Evolutionary conservation across 2,113 vertebrate genomes (phyloP), one percentile per base, ranked within the genome.

Genomic region (Aphyosemion australe): DNA sequence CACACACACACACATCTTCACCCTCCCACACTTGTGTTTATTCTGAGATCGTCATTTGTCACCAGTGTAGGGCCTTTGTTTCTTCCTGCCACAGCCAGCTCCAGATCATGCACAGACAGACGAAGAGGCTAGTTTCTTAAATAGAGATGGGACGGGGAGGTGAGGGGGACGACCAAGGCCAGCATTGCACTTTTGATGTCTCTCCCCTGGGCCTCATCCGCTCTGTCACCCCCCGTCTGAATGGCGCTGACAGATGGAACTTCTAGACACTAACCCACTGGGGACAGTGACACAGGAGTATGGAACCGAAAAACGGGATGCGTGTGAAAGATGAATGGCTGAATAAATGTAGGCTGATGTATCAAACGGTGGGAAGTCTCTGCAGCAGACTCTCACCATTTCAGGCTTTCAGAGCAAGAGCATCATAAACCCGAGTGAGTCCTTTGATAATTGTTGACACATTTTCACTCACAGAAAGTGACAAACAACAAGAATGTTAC

Each of bases 161-260:
- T 15, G 32, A 37, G 48, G 62, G 56, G 37, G 34, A 18, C 48
- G 47, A 65, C 75, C 74, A 85, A 86, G 83, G 86, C 82, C 85
- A 86, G 77, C 83, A 80, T 86, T 87, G 83, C 80, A 78, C 72
- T 80, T 90, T 90, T 90, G 87, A 90, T 89, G 89, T 88, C 82
- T 76, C 70, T 88, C 87, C 89, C 86, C 51, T 45, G 83, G 86
- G 84, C 82, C 84, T 87, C 78, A 84, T 86, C 72, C 78, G 39
- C 84, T 75, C 86, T 82, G 84, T 86, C 83, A 74, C 77, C 3
- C 70, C 68, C 73, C 74, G 69, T 59, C 58, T 32, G 68, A 84
- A 86, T 56, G 55, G 80, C 45, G 89, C 79, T 88, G 85, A 91
- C 87, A 90, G 88, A 88, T 87, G 89, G 84, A 87, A 77, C 82